phyloP scores from a whole-genome alignment of 2,113 vertebrate species.

The Aspiorhynchus laticeps region DNA sequence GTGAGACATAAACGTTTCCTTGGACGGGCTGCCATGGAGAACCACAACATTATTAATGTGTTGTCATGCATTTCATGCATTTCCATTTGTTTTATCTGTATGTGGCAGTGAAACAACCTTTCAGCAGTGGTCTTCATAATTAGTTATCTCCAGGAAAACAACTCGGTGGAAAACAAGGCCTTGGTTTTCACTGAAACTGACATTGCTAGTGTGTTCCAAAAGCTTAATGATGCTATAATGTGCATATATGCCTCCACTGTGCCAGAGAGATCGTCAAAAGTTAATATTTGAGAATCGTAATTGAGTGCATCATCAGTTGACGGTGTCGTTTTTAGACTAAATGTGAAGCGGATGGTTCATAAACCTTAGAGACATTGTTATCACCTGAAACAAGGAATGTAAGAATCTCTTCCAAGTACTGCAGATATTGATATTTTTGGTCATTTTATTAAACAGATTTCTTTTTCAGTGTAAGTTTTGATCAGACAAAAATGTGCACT shows the following conservation, averaged over 20 bases:
- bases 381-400: background rate
- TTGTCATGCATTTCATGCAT: background rate
- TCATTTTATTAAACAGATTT: background rate
- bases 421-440: background rate
- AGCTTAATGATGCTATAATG: conserved; percentile 2
- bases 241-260: background rate
- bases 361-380: background rate
- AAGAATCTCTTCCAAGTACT: background rate
- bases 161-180: conserved; percentile 11
- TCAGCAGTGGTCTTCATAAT: conserved; percentile 24
- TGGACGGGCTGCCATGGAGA: background rate
- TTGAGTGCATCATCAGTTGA: background rate
- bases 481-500: background rate
- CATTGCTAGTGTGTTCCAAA: background rate
- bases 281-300: background rate
- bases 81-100: conserved; percentile 33
- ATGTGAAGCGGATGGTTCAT: background rate
- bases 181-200: background rate
- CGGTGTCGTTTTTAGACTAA: background rate
- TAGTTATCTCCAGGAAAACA: conserved; percentile 23
- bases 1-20: background rate
- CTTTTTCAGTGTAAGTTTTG: background rate
- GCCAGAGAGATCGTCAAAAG: background rate
- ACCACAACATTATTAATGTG: conserved; percentile 24
- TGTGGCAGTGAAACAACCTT: conserved; percentile 26